Conservation (phyloP, 2,797 vertebrate species). For the Argentina silus region DNA sequence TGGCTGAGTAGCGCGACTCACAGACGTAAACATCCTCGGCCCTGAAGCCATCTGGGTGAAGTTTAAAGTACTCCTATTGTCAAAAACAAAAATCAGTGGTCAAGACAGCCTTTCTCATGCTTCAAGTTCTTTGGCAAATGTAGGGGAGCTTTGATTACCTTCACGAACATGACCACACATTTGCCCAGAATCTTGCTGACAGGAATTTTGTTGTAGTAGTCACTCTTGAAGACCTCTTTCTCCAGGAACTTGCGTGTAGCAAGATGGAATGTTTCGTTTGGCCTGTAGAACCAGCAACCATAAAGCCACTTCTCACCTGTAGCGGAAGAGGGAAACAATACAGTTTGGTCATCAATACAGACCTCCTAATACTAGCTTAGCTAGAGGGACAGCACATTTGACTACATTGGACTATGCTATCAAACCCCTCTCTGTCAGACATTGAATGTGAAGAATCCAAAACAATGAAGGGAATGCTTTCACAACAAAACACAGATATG, state of each 20-base stretch:
- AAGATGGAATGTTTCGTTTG: conserved; percentile 97
- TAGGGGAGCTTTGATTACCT: conserved; percentile 75
- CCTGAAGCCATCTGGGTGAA: conserved; percentile 92
- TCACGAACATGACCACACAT: conserved; percentile 99
- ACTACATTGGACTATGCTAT: neutral
- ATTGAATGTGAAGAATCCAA: neutral
- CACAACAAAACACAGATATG: neutral
- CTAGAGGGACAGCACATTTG: neutral
- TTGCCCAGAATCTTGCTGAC: conserved; percentile 98
- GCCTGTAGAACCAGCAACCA: conserved; percentile 98
- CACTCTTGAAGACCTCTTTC: conserved; percentile 98
- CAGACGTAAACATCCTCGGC: conserved; percentile 96
- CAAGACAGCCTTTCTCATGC: too few relatives aligned
- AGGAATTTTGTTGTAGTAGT: conserved; percentile 98
- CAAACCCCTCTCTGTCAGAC: neutral
- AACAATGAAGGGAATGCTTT: neutral
- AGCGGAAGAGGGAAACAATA: neutral
- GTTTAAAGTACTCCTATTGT: conserved; percentile 94
- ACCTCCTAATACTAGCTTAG: neutral
- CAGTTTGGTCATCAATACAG: neutral
- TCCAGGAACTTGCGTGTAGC: conserved; percentile 97
- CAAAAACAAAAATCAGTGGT: neutral
- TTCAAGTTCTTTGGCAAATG: too few relatives aligned
- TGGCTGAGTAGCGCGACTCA: conserved; percentile 97
- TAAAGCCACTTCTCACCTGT: conserved; percentile 97